Base-by-base conservation (phyloP, 2,888 invertebrate genomes). In the Erebia epiphron region DNA sequence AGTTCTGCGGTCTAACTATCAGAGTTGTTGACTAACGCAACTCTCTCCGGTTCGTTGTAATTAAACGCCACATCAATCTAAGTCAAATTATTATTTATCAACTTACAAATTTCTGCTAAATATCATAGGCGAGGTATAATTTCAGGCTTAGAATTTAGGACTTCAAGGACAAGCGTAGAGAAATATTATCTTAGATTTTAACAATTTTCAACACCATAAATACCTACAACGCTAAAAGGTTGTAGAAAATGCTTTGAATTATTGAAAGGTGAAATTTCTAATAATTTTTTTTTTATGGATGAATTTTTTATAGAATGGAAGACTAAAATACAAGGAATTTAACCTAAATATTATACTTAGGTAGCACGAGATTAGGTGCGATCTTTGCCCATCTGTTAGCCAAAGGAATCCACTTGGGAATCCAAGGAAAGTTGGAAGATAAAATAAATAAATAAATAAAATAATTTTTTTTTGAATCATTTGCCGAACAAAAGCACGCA, bases 1-100 rank as follows among this genome's bases (percentile, higher is more conserved):
- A 86, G 83, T 86, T 80, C 18, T 67, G 82, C 80, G 83, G 83
- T 78, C 80, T 80, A 83, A 86, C 80, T 87, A 85, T 80, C 81
- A 79, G 68, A 69, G 72, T 75, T 73, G 70, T 73, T 72, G 69
- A 74, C 67, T 72, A 61, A 70, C 69, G 69, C 50, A 63, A 75
- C 63, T 72, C 70, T 63, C 52, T 56, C 67, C 64, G 63, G 70
- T 74, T 72, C 69, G 72, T 74, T 72, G 69, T 70, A 72, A 75
- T 75, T 74, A 72, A 75, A 67, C 65, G 69, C 70, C 67, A 72
- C 72, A 69, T 73, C 67, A 73, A 70, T 71, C 61, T 69, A 62
- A 46, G 65, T 62, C 60, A 43, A 72, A 67, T 67, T 60, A 69
- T 46, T 54, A 54, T 35, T 67, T 49, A 35, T 43, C 8, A 54